Conservation (phyloP, 2,113 vertebrate genomes). For the Willisornis vidua region DNA sequence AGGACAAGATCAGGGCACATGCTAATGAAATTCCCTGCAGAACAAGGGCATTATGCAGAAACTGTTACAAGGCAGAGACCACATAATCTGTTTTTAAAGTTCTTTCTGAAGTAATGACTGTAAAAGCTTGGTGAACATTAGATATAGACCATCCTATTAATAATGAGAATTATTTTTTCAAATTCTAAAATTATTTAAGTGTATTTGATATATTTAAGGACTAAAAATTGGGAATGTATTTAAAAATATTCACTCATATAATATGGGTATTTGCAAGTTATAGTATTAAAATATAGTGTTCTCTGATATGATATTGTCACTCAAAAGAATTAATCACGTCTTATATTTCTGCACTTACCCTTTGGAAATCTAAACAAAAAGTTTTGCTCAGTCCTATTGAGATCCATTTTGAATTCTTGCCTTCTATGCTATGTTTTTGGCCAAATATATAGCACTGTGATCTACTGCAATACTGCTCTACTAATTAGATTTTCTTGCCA, state of each 20-base stretch:
- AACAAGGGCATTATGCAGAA: constrained; percentile 59
- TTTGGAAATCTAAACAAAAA: background rate
- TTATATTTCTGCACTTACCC: background rate
- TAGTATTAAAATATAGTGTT: background rate
- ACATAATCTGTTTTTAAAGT: constrained; percentile 57
- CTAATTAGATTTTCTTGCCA: constrained; percentile 49
- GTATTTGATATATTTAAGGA: background rate
- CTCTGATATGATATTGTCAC: background rate
- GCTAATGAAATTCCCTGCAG: constrained; percentile 71
- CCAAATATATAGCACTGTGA: background rate
- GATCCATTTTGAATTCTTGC: background rate
- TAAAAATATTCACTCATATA: background rate
- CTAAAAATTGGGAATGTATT: background rate
- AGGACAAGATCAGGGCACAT: constrained; percentile 67
- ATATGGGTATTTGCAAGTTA: background rate
- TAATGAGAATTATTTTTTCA: background rate
- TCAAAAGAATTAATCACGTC: background rate
- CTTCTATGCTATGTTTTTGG: background rate
- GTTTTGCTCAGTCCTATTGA: background rate
- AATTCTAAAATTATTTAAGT: background rate
- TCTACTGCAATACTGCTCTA: background rate
- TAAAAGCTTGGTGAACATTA: background rate
- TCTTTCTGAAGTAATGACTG: constrained; percentile 42
- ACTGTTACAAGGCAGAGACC: constrained; percentile 30
- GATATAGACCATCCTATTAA: background rate